phyloP scores from a whole-genome alignment of 1,140 invertebrate species.

The Leptestheria dahalacensis region DNA sequence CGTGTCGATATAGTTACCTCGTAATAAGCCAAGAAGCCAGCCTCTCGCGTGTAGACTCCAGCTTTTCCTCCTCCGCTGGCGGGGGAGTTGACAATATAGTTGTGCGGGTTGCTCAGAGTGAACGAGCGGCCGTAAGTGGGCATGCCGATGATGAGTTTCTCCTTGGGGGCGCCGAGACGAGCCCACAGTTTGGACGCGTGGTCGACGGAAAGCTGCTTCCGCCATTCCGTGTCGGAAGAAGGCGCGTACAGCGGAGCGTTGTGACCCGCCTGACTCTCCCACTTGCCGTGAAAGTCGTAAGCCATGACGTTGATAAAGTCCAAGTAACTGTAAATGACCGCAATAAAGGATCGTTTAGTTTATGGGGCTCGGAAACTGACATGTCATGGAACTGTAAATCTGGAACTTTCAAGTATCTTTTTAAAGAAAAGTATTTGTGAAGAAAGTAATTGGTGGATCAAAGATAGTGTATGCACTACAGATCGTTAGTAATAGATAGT shows the following conservation, averaged over 20 bases:
- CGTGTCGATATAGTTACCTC: no score
- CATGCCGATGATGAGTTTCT: conserved; percentile 90
- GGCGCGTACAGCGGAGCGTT: conserved; percentile 79
- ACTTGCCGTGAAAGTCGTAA: conserved; percentile 45
- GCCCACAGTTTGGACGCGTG: conserved; percentile 68
- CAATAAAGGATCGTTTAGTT: background rate
- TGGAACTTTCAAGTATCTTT: no score
- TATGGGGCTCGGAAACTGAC: no score
- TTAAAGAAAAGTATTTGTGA: no score
- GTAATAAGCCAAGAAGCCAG: conserved; percentile 85
- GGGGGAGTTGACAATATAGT: conserved; percentile 69
- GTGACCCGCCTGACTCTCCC: conserved; percentile 64
- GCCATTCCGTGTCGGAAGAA: conserved; percentile 76
- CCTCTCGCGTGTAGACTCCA: conserved; percentile 83
- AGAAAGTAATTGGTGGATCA: no score
- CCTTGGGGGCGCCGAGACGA: conserved; percentile 71
- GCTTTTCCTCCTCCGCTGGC: conserved; percentile 77
- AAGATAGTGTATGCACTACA: no score
- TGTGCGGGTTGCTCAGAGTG: conserved; percentile 59
- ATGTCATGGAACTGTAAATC: no score
- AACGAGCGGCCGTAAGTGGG: conserved; percentile 94
- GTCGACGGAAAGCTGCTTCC: conserved; percentile 79
- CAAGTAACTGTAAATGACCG: conserved; percentile 43
- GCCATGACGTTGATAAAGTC: conserved; percentile 94
- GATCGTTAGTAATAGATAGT: no score